Base-by-base conservation (phyloP, 1,140 invertebrate species). In the Gyrodactylus bullatarudis region DNA sequence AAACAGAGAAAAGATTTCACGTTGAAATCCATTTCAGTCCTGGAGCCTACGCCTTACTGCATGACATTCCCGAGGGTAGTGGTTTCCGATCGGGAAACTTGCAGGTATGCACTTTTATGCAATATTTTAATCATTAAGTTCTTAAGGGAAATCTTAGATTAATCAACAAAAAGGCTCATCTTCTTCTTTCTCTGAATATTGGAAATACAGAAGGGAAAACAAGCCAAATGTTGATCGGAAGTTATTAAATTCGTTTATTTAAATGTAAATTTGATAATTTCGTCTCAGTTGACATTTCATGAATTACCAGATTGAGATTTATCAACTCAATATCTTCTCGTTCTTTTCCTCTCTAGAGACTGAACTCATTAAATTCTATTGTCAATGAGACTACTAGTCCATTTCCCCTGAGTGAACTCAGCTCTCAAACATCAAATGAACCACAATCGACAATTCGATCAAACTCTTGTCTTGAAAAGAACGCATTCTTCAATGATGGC, bases 21-120 rank as follows among this genome's bases (percentile, higher is more conserved):
- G 75, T 76, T 26, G 75, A 76, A 69, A 26, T 76, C n/a, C 75
- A 76, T 54, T 75, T 76, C 71, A 73, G 70, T 68, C 75, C 75
- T 8, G 75, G 75, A 23, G 68, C 73, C 20, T 74, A 22, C 20
- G 34, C 70, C 21, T 21, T 71, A 23, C 26, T 71, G 24, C 21
- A 71, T 20, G 70, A 71, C 24, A 21, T 23, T 2, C 21, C 24
- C 1, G 70, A 71, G 24, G 70, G 70, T 23, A 71, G 21, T 20
- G 70, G 70, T 24, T 71, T 23, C 24, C 22, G 70, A 25, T 24
- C 70, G 22, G 21, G 24, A 26, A 71, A 71, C 24, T 23, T 71
- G 26, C 21, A 71, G 24, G 70, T 71, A 25, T 23, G 34, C 34
- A 54, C 8, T 54, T 54, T 8, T 54, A 16, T 54, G 34, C 34